phyloP scores from a whole-genome alignment of 2,888 invertebrate genomes.

The Stenchaetothrips biformis region DNA sequence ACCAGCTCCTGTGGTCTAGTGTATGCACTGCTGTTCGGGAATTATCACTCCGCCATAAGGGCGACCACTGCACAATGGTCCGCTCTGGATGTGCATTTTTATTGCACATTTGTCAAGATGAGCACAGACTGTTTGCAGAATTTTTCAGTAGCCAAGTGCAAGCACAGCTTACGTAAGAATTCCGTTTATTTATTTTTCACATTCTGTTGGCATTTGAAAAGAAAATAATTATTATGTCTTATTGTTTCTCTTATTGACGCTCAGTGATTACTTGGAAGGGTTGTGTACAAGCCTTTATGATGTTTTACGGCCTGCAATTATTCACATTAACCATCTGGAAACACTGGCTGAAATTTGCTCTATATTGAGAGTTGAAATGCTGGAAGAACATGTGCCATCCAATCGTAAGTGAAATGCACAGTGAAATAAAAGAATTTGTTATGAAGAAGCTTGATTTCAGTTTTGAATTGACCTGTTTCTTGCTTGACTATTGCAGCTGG shows the following conservation, averaged over 20 bases:
- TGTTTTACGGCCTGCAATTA: constrained; percentile 84
- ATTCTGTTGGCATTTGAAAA: not conserved
- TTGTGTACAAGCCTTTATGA: constrained; percentile 88
- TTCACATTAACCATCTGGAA: constrained; percentile 95
- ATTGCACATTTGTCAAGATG: constrained; percentile 91
- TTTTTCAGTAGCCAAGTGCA: constrained; percentile 61
- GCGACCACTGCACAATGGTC: constrained; percentile 77
- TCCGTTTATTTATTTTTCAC: constrained; percentile 11
- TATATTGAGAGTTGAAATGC: constrained; percentile 84
- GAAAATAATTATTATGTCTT: constrained; percentile 22
- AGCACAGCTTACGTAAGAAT: constrained; percentile 53
- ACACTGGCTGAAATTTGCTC: constrained; percentile 94
- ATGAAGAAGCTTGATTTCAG: constrained; percentile 15
- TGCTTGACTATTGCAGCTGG: constrained; percentile 49
- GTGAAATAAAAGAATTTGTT: constrained; percentile 1
- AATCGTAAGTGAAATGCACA: constrained; percentile 57
- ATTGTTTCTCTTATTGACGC: constrained; percentile 37
- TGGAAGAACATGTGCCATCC: constrained; percentile 83
- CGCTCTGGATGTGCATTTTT: constrained; percentile 85
- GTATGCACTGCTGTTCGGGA: constrained; percentile 64
- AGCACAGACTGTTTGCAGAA: constrained; percentile 83
- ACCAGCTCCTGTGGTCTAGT: constrained; percentile 61
- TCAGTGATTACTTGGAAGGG: constrained; percentile 72
- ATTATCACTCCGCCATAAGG: constrained; percentile 58
- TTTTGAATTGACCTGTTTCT: constrained; percentile 32